Evolutionary conservation across 2,113 vertebrate genomes (phyloP).

Genomic region (Rhodinocichla rosea): DNA sequence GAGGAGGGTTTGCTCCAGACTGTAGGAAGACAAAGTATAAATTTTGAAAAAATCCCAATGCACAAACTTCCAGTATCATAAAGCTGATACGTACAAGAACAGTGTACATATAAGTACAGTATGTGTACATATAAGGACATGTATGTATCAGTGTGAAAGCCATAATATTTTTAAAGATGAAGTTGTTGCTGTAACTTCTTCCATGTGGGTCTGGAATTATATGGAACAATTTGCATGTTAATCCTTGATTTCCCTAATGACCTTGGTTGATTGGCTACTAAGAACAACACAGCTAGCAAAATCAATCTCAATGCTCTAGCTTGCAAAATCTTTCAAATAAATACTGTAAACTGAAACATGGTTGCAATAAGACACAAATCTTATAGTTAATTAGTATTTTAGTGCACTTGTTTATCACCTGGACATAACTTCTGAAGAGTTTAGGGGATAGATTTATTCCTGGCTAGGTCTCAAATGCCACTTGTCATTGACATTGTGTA

Average conservation of each 20-base stretch:
- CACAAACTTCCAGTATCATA: neutral
- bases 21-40: neutral
- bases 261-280: neutral
- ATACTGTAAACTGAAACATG: neutral
- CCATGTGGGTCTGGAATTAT: neutral
- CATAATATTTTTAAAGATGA: neutral
- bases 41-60: neutral
- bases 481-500: neutral
- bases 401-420: neutral
- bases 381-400: conserved; percentile 30
- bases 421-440: neutral
- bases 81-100: neutral
- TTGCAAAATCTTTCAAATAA: conserved; percentile 5
- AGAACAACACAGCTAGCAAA: neutral
- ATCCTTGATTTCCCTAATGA: neutral
- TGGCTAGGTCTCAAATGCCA: neutral
- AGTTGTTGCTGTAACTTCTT: neutral
- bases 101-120: neutral
- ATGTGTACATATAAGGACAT: neutral
- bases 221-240: neutral
- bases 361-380: conserved; percentile 8
- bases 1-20: neutral
- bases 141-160: neutral
- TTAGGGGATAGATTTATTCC: neutral
- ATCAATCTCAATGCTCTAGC: neutral